Base-by-base conservation (phyloP, 2,888 invertebrate genomes). In the Diachrysia chrysitis region DNA sequence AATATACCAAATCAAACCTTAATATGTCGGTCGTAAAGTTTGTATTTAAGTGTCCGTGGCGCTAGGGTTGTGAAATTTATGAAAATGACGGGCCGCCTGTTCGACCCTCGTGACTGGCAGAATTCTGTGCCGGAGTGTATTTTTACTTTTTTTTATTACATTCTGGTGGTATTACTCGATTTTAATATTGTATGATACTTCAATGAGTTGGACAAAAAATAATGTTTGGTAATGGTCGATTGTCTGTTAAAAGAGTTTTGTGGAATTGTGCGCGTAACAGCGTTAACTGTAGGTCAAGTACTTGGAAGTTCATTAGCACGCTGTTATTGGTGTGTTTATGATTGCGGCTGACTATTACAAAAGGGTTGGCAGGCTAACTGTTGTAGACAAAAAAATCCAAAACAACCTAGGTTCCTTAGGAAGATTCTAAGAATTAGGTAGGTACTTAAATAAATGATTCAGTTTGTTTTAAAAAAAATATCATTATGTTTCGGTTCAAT, bases 41-140 rank as follows among this genome's bases (percentile, higher is more conserved):
- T 73, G 83, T 83, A 85, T 90, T 91, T 87, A 87, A 89, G 80
- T 85, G 88, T 73, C 69, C 74, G 63, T 76, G 82, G 58, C 69
- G 71, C 69, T 86, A 87, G 90, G 90, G 90, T 91, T 90, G 92
- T 91, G 92, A 90, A 93, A 92, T 93, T 91, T 92, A 91, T 92
- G 93, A 91, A 91, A 93, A 91, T 91, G 89, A 92, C 88, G 87
- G 87, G 87, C 83, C 83, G 85, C 83, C 86, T 83, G 85, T 89
- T 86, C 89, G 90, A 88, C 88, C 91, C 90, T 88, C 90, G 92
- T 95, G 95, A 95, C 95, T 93, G 91, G 95, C 94, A 93, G 91
- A 92, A 92, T 93, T 94, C 88, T 86, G 91, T 90, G 89, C 89
- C 88, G 87, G 88, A 90, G 91, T 90, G 86, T 93, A 92, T 93